These are phyloP conservation scores for Dendrolimus houi DNA, from an alignment of 2,888 invertebrate genomes.

Conservation along the genomic window DNA sequence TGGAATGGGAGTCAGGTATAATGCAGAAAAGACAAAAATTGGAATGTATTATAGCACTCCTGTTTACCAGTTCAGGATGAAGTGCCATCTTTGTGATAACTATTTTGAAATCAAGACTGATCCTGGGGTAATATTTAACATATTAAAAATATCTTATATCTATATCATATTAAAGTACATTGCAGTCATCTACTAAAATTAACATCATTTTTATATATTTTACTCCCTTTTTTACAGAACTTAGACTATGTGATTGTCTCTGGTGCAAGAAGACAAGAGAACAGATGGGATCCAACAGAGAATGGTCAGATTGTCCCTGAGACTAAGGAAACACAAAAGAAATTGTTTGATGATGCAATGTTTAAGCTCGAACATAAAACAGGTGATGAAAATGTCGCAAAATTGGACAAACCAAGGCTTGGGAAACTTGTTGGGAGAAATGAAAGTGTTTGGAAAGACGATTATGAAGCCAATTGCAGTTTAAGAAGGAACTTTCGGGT, in stretches of 20 bases:
- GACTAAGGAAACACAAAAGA: slow-evolving; percentile 92
- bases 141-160: too few relatives aligned
- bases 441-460: slow-evolving; percentile 92
- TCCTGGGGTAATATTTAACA: slow-evolving; percentile 84
- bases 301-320: slow-evolving; percentile 96
- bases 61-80: slow-evolving; percentile 98
- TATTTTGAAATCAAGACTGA: slow-evolving; percentile 99
- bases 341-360: slow-evolving; percentile 97
- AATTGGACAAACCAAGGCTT: slow-evolving; percentile 82
- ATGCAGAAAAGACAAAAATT: slow-evolving; percentile 93
- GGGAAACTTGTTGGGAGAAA: slow-evolving; percentile 86
- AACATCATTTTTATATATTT: not conserved
- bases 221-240: slow-evolving; percentile 79
- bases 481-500: slow-evolving; percentile 92
- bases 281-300: slow-evolving; percentile 97
- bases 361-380: slow-evolving; percentile 95
- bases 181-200: not conserved
- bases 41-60: slow-evolving; percentile 99
- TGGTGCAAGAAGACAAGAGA: slow-evolving; percentile 97
- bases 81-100: slow-evolving; percentile 98
- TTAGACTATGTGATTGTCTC: slow-evolving; percentile 96
- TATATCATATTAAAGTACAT: too few relatives aligned
- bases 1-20: slow-evolving; percentile 99
- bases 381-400: slow-evolving; percentile 84
- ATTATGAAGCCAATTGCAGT: slow-evolving; percentile 92